A percentile compares a stretch with the other conserved stretches of the same genome.
Evolutionary conservation across 2,888 invertebrate species (phyloP).

Genomic region (Drosophila macrothrix): DNA sequence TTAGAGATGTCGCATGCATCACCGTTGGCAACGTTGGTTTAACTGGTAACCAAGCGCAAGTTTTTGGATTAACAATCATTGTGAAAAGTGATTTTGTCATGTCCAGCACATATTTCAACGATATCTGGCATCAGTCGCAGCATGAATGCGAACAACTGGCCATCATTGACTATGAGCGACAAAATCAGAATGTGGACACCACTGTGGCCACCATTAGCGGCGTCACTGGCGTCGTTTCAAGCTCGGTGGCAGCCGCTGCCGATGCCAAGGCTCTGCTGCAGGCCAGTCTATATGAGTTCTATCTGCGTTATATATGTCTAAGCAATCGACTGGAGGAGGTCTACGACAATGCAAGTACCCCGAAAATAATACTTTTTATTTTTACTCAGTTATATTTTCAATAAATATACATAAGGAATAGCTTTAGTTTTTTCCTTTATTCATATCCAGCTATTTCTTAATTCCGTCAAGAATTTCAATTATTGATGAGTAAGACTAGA

Average conservation of each 20-base stretch:
- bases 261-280: slow-evolving; percentile 86
- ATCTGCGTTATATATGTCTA: slow-evolving; percentile 92
- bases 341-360: slow-evolving; percentile 88
- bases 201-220: slow-evolving; percentile 85
- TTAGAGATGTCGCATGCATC: background rate
- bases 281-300: slow-evolving; percentile 89
- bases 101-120: slow-evolving; percentile 91
- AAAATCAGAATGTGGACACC: slow-evolving; percentile 86
- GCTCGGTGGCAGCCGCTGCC: slow-evolving; percentile 52
- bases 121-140: slow-evolving; percentile 88
- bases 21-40: slow-evolving; percentile 44
- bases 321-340: slow-evolving; percentile 91
- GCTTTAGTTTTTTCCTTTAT: background rate
- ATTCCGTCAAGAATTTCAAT: background rate
- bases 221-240: slow-evolving; percentile 81
- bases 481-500: background rate
- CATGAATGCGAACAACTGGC: slow-evolving; percentile 84
- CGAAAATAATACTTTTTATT: background rate
- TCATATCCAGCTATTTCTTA: background rate
- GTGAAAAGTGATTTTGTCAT: slow-evolving; percentile 84
- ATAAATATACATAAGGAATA: background rate
- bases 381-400: background rate
- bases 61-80: slow-evolving; percentile 7
- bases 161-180: slow-evolving; percentile 87
- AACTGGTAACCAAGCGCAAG: background rate